Percentiles rank a stretch among this genome's conserved stretches.
phyloP scores from a whole-genome alignment of 2,888 invertebrate genomes.

The Hesperia comma region DNA sequence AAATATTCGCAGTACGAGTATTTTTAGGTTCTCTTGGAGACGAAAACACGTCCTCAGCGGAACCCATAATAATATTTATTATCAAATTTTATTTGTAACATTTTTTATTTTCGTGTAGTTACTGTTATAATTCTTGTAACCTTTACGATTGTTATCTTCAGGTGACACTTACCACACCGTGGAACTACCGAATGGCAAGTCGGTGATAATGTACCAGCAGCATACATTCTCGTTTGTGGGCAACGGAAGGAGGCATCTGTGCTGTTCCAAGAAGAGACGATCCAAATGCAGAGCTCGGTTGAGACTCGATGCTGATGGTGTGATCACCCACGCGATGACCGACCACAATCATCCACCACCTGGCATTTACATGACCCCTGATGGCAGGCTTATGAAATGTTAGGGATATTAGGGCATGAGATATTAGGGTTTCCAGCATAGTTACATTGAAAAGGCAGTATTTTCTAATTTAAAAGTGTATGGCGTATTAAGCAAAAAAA shows the following conservation, averaged over 20 bases:
- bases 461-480: too few relatives aligned
- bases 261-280: conserved; percentile 49
- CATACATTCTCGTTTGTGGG: conserved; percentile 46
- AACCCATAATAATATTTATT: too few relatives aligned
- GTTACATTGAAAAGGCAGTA: too few relatives aligned
- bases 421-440: too few relatives aligned
- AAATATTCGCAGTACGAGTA: too few relatives aligned
- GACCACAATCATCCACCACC: conserved; percentile 51
- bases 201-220: conserved; percentile 45
- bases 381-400: conserved; percentile 37
- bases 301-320: conserved; percentile 43
- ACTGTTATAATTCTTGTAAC: too few relatives aligned
- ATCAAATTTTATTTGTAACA: too few relatives aligned
- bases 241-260: conserved; percentile 46
- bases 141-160: not conserved
- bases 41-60: too few relatives aligned
- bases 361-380: conserved; percentile 37
- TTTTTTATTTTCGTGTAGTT: too few relatives aligned
- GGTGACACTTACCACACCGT: conserved; percentile 11
- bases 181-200: conserved; percentile 33
- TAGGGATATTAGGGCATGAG: not conserved
- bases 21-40: too few relatives aligned
- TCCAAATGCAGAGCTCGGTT: conserved; percentile 48
- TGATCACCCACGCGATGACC: conserved; percentile 38
- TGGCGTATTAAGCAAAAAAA: too few relatives aligned